Evolutionary conservation across 1,140 invertebrate genomes (phyloP).

Genomic region (Drosophila bocqueti): DNA sequence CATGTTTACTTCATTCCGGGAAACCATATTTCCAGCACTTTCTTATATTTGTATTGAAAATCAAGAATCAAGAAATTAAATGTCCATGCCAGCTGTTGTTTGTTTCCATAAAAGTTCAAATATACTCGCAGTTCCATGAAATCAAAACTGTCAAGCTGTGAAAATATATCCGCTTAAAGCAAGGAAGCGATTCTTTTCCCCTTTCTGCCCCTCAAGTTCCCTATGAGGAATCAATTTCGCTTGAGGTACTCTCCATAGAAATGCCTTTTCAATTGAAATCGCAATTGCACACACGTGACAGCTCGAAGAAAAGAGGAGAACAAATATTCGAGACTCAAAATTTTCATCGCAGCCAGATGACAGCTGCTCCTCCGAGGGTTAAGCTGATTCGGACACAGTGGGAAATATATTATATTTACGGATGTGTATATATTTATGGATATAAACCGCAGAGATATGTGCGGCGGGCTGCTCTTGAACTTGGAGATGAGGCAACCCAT

Average conservation of each 20-base stretch:
- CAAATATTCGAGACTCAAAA: conserved; percentile 46
- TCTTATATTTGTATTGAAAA: background rate
- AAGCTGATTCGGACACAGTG: conserved; percentile 60
- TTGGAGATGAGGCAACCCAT: conserved; percentile 49
- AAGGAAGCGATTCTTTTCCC: background rate
- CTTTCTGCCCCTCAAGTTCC: background rate
- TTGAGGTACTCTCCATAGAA: conserved; percentile 38
- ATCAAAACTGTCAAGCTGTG: conserved; percentile 58
- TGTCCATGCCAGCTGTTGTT: conserved; percentile 43
- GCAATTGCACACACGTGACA: conserved; percentile 23
- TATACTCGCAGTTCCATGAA: conserved; percentile 24
- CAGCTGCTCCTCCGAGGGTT: conserved; percentile 13
- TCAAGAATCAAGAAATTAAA: conserved; percentile 17
- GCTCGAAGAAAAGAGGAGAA: conserved; percentile 2
- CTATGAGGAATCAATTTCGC: conserved; percentile 44
- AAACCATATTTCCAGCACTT: background rate
- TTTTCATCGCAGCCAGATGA: conserved; percentile 30
- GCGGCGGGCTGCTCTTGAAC: conserved; percentile 61
- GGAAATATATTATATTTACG: background rate
- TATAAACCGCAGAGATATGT: conserved; percentile 7
- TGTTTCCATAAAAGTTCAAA: conserved; percentile 14
- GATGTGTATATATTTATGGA: background rate
- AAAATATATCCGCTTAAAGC: conserved; percentile 37
- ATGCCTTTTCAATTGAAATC: conserved; percentile 50
- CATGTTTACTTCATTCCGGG: background rate